Conservation (phyloP, 2,113 vertebrate species). For the Lepus timidus region DNA sequence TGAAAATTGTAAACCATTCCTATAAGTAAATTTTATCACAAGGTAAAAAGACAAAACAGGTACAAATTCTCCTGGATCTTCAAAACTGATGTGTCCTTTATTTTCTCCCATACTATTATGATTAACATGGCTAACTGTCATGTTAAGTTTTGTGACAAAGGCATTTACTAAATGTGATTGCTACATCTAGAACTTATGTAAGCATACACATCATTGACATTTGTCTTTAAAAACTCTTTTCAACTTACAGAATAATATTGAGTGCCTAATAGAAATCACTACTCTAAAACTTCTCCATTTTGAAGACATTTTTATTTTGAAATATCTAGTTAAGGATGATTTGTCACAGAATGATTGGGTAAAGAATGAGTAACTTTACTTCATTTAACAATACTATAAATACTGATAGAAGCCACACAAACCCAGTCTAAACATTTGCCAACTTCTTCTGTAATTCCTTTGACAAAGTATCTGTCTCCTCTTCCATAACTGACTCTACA, state of each 20-base stretch:
- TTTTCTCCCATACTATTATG: not conserved
- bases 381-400: not conserved
- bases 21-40: not conserved
- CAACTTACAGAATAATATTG: not conserved
- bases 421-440: not conserved
- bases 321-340: not conserved
- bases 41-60: not conserved
- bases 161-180: not conserved
- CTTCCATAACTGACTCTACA: not conserved
- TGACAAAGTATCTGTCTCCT: not conserved
- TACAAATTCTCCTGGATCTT: not conserved
- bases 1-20: not conserved
- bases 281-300: not conserved
- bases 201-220: not conserved
- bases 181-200: constrained; percentile 6
- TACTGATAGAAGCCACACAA: not conserved
- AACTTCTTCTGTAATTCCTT: not conserved
- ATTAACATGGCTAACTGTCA: not conserved
- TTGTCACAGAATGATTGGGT: not conserved
- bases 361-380: not conserved
- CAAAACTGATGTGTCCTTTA: not conserved
- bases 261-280: not conserved
- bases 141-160: not conserved
- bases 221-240: not conserved
- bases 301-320: constrained; percentile 14